Evolutionary conservation across 1,140 invertebrate genomes (phyloP).

Genomic region (Brachystomella parvula): DNA sequence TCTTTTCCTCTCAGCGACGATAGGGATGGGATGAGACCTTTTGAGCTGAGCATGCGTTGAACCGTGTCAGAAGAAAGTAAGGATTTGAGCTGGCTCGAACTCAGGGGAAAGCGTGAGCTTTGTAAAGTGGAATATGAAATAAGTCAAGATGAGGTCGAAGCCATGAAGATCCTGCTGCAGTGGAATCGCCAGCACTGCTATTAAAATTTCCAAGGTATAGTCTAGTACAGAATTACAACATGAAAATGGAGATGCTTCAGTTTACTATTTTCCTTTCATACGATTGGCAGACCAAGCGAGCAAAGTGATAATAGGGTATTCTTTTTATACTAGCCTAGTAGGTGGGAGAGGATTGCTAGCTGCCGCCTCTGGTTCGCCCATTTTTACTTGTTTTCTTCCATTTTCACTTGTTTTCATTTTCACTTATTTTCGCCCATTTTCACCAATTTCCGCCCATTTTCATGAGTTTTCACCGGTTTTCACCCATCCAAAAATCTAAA

Average conservation of each 20-base stretch:
- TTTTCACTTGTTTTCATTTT: too few relatives aligned
- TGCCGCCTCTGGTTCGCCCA: too few relatives aligned
- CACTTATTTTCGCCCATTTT: too few relatives aligned
- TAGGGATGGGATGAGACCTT: neutral
- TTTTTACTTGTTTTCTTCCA: too few relatives aligned
- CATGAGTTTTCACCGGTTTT: too few relatives aligned
- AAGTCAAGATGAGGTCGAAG: neutral
- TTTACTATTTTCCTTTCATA: neutral
- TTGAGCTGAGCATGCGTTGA: slow-evolving; percentile 6
- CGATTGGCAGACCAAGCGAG: neutral
- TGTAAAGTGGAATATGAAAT: too few relatives aligned
- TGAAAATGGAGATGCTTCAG: neutral
- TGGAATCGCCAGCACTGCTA: neutral
- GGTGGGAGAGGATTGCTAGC: too few relatives aligned
- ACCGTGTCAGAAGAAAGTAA: slow-evolving; percentile 13
- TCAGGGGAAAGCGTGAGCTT: neutral
- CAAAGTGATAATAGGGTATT: too few relatives aligned
- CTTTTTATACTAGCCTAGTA: too few relatives aligned
- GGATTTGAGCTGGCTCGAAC: slow-evolving; percentile 7
- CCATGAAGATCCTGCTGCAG: neutral
- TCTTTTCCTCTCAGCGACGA: neutral
- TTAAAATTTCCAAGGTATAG: neutral
- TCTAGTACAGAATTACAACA: neutral
- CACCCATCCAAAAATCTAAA: too few relatives aligned
- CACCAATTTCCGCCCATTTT: too few relatives aligned